Percentiles rank a stretch among this genome's conserved stretches.
phyloP scores from a whole-genome alignment of 2,888 invertebrate genomes.

The Ormyrus labotus region DNA sequence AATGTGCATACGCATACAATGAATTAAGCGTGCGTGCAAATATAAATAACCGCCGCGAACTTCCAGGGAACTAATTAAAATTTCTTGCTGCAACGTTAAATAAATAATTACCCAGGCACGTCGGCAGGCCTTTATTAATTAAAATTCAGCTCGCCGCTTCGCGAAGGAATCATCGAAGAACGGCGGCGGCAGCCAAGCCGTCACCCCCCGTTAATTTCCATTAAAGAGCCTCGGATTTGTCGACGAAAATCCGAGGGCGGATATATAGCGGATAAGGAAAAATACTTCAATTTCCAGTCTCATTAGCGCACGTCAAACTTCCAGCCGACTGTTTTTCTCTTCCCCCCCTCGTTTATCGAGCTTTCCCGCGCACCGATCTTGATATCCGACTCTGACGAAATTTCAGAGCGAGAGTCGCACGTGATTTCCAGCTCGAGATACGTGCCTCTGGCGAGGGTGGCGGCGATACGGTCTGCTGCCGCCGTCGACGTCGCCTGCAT shows the following conservation, averaged over 20 bases:
- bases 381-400: conserved; percentile 2
- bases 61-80: too few species aligned
- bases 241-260: background rate
- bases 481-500: conserved; percentile 26
- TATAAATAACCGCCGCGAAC: too few species aligned
- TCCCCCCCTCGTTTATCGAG: background rate
- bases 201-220: conserved; percentile 4
- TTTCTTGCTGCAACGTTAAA: too few species aligned
- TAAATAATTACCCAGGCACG: too few species aligned
- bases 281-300: conserved; percentile 18
- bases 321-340: background rate
- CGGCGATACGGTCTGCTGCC: background rate
- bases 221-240: conserved; percentile 5
- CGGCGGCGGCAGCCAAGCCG: background rate
- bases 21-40: too few species aligned
- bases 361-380: background rate
- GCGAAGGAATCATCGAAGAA: conserved; percentile 13
- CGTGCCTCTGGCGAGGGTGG: background rate
- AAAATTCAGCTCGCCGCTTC: background rate
- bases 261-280: conserved; percentile 12
- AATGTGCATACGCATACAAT: too few species aligned
- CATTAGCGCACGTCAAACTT: conserved; percentile 47
- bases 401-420: background rate
- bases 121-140: too few species aligned
- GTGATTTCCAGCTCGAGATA: too few species aligned